These are phyloP conservation scores for Drosophila pseudotalamancana DNA, from an alignment of 2,888 invertebrate genomes.

Conservation along the genomic window DNA sequence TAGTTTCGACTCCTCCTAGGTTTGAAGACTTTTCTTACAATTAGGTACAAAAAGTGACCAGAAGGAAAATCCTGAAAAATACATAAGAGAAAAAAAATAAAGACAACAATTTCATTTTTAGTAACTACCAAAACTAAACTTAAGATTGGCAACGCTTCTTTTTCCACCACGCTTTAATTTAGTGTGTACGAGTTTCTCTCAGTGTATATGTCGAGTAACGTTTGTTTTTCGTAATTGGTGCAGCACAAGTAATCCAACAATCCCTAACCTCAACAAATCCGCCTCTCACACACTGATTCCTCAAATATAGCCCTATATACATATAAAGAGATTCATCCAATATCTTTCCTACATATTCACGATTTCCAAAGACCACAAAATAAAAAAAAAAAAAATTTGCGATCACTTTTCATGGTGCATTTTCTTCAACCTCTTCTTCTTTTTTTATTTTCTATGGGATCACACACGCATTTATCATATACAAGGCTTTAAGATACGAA, in stretches of 20 bases:
- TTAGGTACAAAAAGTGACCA: slow-evolving; percentile 3
- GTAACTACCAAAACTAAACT: slow-evolving; percentile 29
- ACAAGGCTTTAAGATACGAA: slow-evolving; percentile 58
- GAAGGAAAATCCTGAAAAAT: not conserved
- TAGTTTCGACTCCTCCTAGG: slow-evolving; percentile 28
- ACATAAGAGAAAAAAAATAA: not conserved
- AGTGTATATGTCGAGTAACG: slow-evolving; percentile 42
- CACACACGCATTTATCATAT: slow-evolving; percentile 48
- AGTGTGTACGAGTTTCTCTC: slow-evolving; percentile 49
- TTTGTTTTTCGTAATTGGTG: slow-evolving; percentile 44
- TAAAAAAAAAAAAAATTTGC: slow-evolving; percentile 27
- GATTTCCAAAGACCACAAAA: too few relatives aligned
- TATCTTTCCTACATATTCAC: slow-evolving; percentile 6
- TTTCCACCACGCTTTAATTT: slow-evolving; percentile 47
- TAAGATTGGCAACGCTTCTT: slow-evolving; percentile 53
- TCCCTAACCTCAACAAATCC: slow-evolving; percentile 3
- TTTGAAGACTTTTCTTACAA: slow-evolving; percentile 5
- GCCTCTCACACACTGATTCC: slow-evolving; percentile 3
- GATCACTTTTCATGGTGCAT: slow-evolving; percentile 41
- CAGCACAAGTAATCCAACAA: slow-evolving; percentile 37
- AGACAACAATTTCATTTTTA: slow-evolving; percentile 3
- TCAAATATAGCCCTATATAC: too few relatives aligned
- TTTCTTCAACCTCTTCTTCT: slow-evolving; percentile 46
- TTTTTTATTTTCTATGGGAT: slow-evolving; percentile 62
- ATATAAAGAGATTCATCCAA: slow-evolving; percentile 29